Evolutionary conservation across 2,888 invertebrate genomes (phyloP).

Genomic region (Patella ulyssiponensis): DNA sequence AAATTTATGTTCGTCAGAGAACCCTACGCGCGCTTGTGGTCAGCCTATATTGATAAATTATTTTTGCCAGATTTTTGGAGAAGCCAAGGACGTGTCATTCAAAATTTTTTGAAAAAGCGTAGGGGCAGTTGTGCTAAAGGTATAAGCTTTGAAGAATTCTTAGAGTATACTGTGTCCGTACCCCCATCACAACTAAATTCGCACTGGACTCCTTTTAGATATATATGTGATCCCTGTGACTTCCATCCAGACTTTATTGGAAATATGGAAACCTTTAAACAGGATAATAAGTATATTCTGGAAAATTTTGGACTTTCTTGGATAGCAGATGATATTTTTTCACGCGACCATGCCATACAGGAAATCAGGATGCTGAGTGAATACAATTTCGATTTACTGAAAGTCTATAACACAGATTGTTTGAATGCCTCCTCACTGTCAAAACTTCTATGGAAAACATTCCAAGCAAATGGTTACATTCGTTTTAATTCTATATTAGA

Average conservation of each 20-base stretch:
- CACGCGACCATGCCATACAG: conserved; percentile 20
- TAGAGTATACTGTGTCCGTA: conserved; percentile 14
- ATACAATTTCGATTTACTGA: conserved; percentile 31
- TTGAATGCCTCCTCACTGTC: conserved; percentile 16
- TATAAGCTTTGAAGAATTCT: conserved; percentile 27
- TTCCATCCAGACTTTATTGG: conserved; percentile 35
- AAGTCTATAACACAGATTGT: conserved; percentile 15
- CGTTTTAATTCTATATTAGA: conserved; percentile 17
- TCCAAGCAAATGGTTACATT: conserved; percentile 33
- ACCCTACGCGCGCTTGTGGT: conserved; percentile 37
- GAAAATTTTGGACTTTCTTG: background rate
- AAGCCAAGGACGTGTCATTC: no score
- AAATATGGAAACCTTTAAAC: conserved; percentile 35
- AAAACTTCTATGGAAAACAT: conserved; percentile 26
- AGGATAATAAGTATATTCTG: conserved; percentile 27
- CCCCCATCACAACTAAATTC: conserved; percentile 22
- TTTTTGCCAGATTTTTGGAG: conserved; percentile 36
- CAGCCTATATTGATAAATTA: conserved; percentile 40
- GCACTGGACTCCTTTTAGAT: conserved; percentile 37
- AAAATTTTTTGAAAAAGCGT: no score
- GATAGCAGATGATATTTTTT: conserved; percentile 20
- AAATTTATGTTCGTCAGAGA: conserved; percentile 35
- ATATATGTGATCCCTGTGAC: conserved; percentile 35
- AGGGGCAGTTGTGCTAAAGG: conserved; percentile 22
- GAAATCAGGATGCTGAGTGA: conserved; percentile 26